phyloP scores from a whole-genome alignment of 2,113 vertebrate genomes.

The Cinclus cinclus region DNA sequence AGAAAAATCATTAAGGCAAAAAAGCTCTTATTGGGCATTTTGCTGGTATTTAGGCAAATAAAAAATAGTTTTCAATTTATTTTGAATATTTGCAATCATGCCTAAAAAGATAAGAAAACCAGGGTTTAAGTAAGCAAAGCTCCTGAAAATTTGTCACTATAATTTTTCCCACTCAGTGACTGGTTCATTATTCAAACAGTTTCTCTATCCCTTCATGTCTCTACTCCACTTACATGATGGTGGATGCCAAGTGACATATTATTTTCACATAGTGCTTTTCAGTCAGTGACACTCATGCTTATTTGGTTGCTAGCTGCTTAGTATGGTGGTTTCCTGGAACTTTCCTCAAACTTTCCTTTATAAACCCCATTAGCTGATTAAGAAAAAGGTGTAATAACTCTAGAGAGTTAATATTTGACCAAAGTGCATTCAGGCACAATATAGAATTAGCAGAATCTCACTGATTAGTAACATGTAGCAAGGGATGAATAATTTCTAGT shows the following conservation, averaged over 20 bases:
- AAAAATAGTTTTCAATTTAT: neutral
- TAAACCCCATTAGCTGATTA: neutral
- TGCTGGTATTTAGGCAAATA: neutral
- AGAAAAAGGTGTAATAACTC: neutral
- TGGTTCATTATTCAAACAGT: neutral
- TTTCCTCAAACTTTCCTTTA: neutral
- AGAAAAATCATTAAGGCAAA: neutral
- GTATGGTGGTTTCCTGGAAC: neutral
- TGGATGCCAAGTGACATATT: neutral
- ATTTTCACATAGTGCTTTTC: neutral
- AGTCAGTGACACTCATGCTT: neutral
- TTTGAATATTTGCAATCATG: neutral
- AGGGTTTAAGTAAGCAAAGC: neutral
- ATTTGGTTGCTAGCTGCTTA: neutral
- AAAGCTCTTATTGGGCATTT: neutral
- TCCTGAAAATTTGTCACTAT: neutral
- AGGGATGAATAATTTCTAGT: neutral
- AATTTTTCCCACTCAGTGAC: neutral
- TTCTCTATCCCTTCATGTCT: neutral
- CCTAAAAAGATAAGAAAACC: neutral
- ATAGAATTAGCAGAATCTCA: neutral
- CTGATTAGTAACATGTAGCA: neutral
- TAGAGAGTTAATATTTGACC: neutral
- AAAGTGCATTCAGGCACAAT: neutral
- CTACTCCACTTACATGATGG: neutral